These are phyloP conservation scores for Amphiduros pacificus DNA, from an alignment of 2,888 invertebrate species.

Conservation along the genomic window DNA sequence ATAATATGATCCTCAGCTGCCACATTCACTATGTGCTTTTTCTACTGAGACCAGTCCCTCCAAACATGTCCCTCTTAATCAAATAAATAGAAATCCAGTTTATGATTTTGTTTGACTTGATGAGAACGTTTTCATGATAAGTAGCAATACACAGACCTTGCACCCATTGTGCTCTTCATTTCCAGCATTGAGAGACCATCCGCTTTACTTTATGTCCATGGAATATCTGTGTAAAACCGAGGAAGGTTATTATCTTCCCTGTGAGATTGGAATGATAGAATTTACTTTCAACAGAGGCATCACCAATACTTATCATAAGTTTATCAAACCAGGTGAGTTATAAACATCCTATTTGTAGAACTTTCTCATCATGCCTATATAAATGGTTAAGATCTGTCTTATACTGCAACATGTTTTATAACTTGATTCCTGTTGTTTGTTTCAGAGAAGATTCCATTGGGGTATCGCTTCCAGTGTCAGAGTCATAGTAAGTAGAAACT, in stretches of 20 bases:
- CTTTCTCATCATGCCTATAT: neutral
- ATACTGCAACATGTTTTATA: too few relatives aligned
- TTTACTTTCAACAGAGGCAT: conserved; percentile 9
- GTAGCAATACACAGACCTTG: too few relatives aligned
- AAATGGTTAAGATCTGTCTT: neutral
- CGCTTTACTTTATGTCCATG: conserved; percentile 18
- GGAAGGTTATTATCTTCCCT: conserved; percentile 5
- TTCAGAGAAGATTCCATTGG: conserved; percentile 18
- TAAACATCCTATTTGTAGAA: neutral
- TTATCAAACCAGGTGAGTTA: conserved; percentile 17
- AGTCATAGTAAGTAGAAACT: conserved; percentile 17
- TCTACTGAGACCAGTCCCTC: too few relatives aligned
- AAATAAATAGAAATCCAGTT: too few relatives aligned
- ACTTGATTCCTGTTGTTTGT: too few relatives aligned
- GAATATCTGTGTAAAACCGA: conserved; percentile 17
- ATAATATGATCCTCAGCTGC: too few relatives aligned
- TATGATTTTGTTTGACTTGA: too few relatives aligned
- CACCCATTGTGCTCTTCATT: too few relatives aligned
- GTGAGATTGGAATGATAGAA: conserved; percentile 13
- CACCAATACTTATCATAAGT: conserved; percentile 10
- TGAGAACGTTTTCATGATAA: too few relatives aligned
- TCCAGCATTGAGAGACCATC: too few relatives aligned
- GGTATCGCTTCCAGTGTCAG: conserved; percentile 15
- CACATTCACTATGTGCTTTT: too few relatives aligned
- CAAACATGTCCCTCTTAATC: too few relatives aligned